Evolutionary conservation across 2,113 vertebrate genomes (phyloP), one percentile per base, ranked within the genome.

Genomic region (Apteryx owenii): DNA sequence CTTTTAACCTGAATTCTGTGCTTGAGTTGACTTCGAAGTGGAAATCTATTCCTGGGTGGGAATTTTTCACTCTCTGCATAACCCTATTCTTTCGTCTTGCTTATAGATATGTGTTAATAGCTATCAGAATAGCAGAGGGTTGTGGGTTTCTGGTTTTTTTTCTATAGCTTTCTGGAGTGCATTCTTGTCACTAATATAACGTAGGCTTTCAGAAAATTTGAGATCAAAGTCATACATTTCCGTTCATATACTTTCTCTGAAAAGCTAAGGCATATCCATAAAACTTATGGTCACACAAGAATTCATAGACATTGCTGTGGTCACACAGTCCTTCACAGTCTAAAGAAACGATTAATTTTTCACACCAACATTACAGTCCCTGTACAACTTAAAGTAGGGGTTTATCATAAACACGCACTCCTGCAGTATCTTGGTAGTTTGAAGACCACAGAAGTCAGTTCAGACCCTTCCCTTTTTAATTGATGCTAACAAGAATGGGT

Each of bases 281-380:
- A 60, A 91, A 66, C 33, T 58, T 28, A 10, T 20, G 19, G 23
- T 36, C 36, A 60, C 16, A 9, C 25, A 54, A 50, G 29, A 58
- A 20, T 53, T 75, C 0, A 1, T 36, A 80, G 77, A 44, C 31
- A 31, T 54, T 2, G 1, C 8, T 64, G 42, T 48, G 12, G 64
- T 79, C 29, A 38, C 0, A 1, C 15, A 15, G 28, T 10, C 15
- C 58, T 66, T 81, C 0, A 2, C 44, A 16, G 28, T n/a, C 33
- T 40, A 33, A 77, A 60, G 58, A 58, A 18, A 62, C 18, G 18
- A n/a, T 60, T 13, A 40, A 5, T 53, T 77, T 53, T 83, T 82
- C 72, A 23, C 11, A 9, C 19, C 15, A 42, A 3, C 7, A 4
- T 8, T 42, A 5, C 10, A 28, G 44, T 23, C 44, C 6, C 16